A percentile compares a stretch with the other conserved stretches of the same genome.
phyloP scores from a whole-genome alignment of 2,888 invertebrate genomes.

The Reticulitermes lucifugus region DNA sequence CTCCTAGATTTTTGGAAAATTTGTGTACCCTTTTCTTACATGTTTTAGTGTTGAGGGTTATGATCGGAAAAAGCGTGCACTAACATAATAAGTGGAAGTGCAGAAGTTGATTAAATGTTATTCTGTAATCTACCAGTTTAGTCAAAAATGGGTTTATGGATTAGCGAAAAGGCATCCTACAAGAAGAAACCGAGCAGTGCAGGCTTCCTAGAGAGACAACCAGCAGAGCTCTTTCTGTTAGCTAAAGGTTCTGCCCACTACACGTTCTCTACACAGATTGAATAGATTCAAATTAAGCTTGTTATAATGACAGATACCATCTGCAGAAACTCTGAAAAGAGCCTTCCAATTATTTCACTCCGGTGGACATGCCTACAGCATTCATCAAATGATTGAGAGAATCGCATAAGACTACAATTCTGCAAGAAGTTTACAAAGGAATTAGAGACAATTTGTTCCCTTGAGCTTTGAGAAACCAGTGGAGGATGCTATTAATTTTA shows the following conservation, averaged over 20 bases:
- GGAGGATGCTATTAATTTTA: too few relatives aligned
- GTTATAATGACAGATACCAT: neutral
- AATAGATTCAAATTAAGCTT: constrained; percentile 21
- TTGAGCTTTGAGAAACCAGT: too few relatives aligned
- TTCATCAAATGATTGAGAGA: neutral
- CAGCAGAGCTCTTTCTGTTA: neutral
- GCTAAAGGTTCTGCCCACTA: neutral
- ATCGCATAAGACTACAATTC: neutral
- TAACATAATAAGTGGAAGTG: too few relatives aligned
- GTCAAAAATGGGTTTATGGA: too few relatives aligned
- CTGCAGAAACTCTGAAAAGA: constrained; percentile 5
- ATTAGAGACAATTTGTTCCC: constrained; percentile 16
- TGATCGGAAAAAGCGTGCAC: too few relatives aligned
- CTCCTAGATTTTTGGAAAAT: too few relatives aligned
- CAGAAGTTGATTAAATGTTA: too few relatives aligned
- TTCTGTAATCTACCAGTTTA: too few relatives aligned
- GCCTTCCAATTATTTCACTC: constrained; percentile 31
- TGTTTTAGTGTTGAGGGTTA: too few relatives aligned
- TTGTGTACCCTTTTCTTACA: too few relatives aligned
- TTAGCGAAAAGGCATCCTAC: too few relatives aligned
- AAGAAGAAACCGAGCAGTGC: too few relatives aligned
- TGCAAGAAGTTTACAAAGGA: neutral
- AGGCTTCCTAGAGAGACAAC: neutral
- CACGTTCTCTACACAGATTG: constrained; percentile 15
- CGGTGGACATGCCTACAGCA: neutral